These are phyloP conservation scores for Helicoverpa assulta DNA, from an alignment of 2,888 invertebrate species.

Conservation along the genomic window DNA sequence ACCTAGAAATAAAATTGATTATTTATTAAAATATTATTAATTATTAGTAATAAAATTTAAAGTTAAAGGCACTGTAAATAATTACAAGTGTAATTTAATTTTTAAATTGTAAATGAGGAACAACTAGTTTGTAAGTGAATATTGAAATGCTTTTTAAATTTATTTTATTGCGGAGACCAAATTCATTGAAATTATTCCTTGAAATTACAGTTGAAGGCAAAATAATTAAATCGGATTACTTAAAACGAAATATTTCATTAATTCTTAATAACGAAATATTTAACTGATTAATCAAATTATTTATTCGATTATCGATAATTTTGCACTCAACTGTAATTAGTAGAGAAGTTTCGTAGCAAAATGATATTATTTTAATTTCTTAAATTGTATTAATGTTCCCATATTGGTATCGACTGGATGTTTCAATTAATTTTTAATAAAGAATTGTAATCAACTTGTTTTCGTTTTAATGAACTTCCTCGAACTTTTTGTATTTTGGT, in stretches of 20 bases:
- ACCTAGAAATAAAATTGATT: conserved; percentile 45
- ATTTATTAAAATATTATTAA: conserved; percentile 25
- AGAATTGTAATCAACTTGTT: conserved; percentile 75
- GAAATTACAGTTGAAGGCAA: conserved; percentile 42
- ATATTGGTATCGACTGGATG: conserved; percentile 77
- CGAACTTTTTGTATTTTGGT: too few species aligned
- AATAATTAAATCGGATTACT: not conserved
- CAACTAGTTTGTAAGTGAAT: conserved; percentile 83
- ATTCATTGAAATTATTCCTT: conserved; percentile 26
- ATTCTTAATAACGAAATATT: conserved; percentile 11
- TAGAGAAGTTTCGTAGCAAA: conserved; percentile 36
- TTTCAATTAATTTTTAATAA: conserved; percentile 83
- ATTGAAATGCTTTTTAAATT: conserved; percentile 55
- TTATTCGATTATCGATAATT: not conserved
- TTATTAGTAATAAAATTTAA: conserved; percentile 39
- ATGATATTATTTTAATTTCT: conserved; percentile 24
- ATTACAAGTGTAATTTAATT: conserved; percentile 68
- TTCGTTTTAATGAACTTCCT: conserved; percentile 28
- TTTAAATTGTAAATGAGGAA: conserved; percentile 86
- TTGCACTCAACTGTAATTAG: conserved; percentile 50
- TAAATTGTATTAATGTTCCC: conserved; percentile 69
- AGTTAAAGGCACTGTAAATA: conserved; percentile 66
- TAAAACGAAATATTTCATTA: not conserved
- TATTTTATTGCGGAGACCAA: conserved; percentile 59
- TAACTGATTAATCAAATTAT: not conserved